phyloP scores from a whole-genome alignment of 1,140 invertebrate genomes.

The Drosophila sulfurigaster region DNA sequence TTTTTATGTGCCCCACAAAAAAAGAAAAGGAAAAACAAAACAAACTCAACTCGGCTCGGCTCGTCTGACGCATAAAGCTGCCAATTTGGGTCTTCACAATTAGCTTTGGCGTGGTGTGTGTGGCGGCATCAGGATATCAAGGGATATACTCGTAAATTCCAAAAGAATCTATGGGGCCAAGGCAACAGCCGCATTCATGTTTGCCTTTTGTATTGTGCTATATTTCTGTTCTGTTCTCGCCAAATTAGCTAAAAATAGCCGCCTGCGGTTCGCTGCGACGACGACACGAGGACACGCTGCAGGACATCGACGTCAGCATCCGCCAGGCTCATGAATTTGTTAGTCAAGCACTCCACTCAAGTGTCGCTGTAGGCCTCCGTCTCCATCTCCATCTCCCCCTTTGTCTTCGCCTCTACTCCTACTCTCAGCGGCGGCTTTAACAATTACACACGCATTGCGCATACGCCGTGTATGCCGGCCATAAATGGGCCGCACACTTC shows the following conservation, averaged over 20 bases:
- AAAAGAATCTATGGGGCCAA: constrained; percentile 38
- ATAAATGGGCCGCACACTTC: constrained; percentile 16
- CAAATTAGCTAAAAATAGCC: constrained; percentile 75
- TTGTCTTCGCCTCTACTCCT: too few relatives aligned
- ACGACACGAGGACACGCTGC: constrained; percentile 3
- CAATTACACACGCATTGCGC: constrained; percentile 54
- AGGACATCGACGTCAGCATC: constrained; percentile 53
- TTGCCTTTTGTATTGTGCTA: constrained; percentile 27
- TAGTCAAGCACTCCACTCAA: constrained; percentile 1
- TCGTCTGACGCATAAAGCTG: constrained; percentile 11
- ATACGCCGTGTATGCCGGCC: constrained; percentile 48
- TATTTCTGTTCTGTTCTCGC: constrained; percentile 37
- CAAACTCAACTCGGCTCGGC: background rate
- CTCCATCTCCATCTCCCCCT: background rate
- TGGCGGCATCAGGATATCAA: constrained; percentile 35
- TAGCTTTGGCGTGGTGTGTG: constrained; percentile 35
- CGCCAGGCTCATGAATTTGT: constrained; percentile 30
- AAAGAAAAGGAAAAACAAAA: background rate
- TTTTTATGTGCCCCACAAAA: constrained; percentile 57
- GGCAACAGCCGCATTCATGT: background rate
- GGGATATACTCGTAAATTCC: constrained; percentile 44
- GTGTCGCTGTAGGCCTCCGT: background rate
- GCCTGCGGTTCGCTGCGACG: constrained; percentile 21
- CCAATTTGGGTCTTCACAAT: constrained; percentile 58
- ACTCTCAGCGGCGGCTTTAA: constrained; percentile 33